A percentile compares a stretch with the other conserved stretches of the same genome.
phyloP scores from a whole-genome alignment of 2,797 vertebrate species.

The Carapus acus region DNA sequence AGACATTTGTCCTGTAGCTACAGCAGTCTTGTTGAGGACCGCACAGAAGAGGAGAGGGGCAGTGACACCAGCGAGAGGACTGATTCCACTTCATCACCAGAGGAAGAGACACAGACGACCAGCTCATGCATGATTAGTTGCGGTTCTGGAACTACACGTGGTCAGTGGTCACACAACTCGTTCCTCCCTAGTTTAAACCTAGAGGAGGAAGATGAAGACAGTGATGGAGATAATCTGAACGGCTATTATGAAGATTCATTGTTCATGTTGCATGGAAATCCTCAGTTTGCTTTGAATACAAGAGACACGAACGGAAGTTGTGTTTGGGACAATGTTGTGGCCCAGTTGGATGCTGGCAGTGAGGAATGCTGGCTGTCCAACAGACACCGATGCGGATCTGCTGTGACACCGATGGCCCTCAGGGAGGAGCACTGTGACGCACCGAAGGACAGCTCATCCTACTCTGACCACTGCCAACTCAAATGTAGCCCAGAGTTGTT shows the following conservation, averaged over 20 bases:
- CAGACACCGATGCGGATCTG: constrained; percentile 51
- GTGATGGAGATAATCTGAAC: constrained; percentile 66
- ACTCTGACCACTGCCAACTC: constrained; percentile 66
- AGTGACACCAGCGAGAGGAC: constrained; percentile 63
- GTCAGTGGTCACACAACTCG: constrained; percentile 74
- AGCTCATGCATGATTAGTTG: constrained; percentile 37
- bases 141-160: constrained; percentile 14
- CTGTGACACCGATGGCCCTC: constrained; percentile 62
- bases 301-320: constrained; percentile 37
- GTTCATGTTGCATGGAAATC: constrained; percentile 68
- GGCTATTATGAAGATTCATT: constrained; percentile 68
- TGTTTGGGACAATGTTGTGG: constrained; percentile 43
- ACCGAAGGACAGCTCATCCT: constrained; percentile 55
- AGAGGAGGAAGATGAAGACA: constrained; percentile 78
- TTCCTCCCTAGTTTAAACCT: constrained; percentile 76
- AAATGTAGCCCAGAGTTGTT: constrained; percentile 63
- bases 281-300: constrained; percentile 70
- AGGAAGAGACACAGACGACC: constrained; percentile 35
- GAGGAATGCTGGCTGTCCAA: constrained; percentile 52
- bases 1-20: constrained; percentile 65
- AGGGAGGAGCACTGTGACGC: constrained; percentile 48
- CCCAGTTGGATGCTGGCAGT: constrained; percentile 36
- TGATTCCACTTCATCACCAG: constrained; percentile 60
- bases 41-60: constrained; percentile 56
- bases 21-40: constrained; percentile 58